Conservation (phyloP, 1,140 invertebrate species). For the Pectinophora gossypiella region DNA sequence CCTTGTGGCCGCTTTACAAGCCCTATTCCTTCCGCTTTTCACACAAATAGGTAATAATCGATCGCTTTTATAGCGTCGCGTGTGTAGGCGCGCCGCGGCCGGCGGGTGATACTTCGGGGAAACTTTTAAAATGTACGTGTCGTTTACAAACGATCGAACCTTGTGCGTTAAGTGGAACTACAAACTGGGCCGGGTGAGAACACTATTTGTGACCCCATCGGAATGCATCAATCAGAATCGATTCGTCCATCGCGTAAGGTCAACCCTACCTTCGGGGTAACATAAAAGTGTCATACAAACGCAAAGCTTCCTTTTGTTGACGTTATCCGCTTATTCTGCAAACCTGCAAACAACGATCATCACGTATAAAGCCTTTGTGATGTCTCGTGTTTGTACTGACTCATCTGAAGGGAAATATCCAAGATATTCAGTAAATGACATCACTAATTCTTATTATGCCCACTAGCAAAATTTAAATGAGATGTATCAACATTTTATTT, state of each 20-base stretch:
- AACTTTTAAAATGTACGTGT: conserved; percentile 53
- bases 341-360: conserved; percentile 55
- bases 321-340: conserved; percentile 42
- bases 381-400: conserved; percentile 46
- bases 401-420: conserved; percentile 31
- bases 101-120: conserved; percentile 57
- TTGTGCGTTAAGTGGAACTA: conserved; percentile 43
- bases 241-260: conserved; percentile 24
- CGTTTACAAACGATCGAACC: conserved; percentile 29
- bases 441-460: neutral
- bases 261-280: conserved; percentile 16
- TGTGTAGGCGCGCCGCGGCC: conserved; percentile 47
- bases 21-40: conserved; percentile 67
- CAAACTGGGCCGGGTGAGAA: conserved; percentile 28
- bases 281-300: conserved; percentile 43
- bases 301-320: conserved; percentile 48
- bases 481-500: no score
- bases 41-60: conserved; percentile 74
- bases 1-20: conserved; percentile 21
- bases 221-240: conserved; percentile 13
- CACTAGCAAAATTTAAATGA: no score
- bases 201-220: conserved; percentile 20
- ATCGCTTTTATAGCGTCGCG: conserved; percentile 67
- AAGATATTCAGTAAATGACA: neutral
- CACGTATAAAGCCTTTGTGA: conserved; percentile 55